Conservation (phyloP, 2,888 invertebrate species). For the Bursaphelenchus okinawaensis region DNA sequence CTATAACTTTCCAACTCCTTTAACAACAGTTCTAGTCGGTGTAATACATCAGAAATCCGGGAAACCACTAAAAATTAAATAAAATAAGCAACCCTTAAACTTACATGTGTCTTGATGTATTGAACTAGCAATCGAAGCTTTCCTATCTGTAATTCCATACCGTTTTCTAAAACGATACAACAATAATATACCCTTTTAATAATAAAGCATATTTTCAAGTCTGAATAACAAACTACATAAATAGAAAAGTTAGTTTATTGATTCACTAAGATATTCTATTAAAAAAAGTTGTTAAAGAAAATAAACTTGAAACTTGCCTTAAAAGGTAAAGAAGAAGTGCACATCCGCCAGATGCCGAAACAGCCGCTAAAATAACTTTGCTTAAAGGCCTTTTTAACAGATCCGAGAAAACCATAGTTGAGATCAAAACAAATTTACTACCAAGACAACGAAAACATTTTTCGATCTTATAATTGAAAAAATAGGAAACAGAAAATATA, state of each 20-base stretch:
- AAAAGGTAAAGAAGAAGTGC: neutral
- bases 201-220: no score
- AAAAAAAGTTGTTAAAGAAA: no score
- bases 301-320: no score
- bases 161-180: no score
- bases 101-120: no score
- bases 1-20: slow-evolving; percentile 23
- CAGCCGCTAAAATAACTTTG: neutral
- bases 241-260: no score
- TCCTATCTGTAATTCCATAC: no score
- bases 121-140: no score
- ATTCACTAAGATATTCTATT: no score
- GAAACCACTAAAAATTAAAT: neutral
- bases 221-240: no score
- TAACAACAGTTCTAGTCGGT: slow-evolving; percentile 23
- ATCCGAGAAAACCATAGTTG: neutral
- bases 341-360: neutral
- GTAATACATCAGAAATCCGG: slow-evolving; percentile 11
- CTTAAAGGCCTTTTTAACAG: slow-evolving; percentile 1
- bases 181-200: no score
- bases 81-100: neutral
- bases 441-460: neutral
- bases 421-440: neutral
- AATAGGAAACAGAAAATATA: neutral
- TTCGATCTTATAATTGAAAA: neutral